Evolutionary conservation across 2,113 vertebrate genomes (phyloP), one percentile per base, ranked within the genome.

Genomic region (Sinocyclocheilus rhinocerous): DNA sequence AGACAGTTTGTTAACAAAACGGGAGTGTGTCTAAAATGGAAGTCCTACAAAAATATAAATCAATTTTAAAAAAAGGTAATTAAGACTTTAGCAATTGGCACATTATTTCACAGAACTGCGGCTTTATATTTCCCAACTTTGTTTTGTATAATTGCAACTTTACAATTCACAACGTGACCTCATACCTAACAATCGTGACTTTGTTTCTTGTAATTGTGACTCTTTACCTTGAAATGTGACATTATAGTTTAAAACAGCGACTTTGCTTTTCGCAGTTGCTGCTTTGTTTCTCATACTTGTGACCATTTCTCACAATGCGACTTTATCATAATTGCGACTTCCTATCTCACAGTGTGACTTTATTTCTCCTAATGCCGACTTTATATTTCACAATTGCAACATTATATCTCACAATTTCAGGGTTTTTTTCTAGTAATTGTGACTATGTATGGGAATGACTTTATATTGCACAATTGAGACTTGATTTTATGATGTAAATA

Each of bases 1-100:
- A 65, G 57, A 57, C 78, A 24, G 18, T 75, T 81, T 29, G 29
- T 26, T 77, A 86, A 76, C 75, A 76, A 83, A 67, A 57, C 16
- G 18, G n/a, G 18, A 42, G 1, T 12, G 69, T 52, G 29, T 39
- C n/a, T 73, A 75, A 75, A 4, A 52, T 29, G 75, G 16, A 77
- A 29, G 45, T 4, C 36, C 20, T 42, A 61, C 20, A 11, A 22
- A 72, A 52, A 72, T 12, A 72, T 22, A 12, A 72, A 4, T 6
- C 7, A 3, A 20, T 11, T 9, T 9, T 0, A 59, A 33, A 67
- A 67, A 33, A 36, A 18, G 13, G 29, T 36, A 42, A 72, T n/a
- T 72, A 10, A 1, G 18, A 9, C 65, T 33, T 69, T 18, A 36
- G 2, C 13, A 52, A 18, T 18, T 29, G 13, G 24, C 6, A 26